Percentiles rank a stretch among this genome's conserved stretches.
Evolutionary conservation across 2,888 invertebrate species (phyloP).

Genomic region (Cephus nigrinus): DNA sequence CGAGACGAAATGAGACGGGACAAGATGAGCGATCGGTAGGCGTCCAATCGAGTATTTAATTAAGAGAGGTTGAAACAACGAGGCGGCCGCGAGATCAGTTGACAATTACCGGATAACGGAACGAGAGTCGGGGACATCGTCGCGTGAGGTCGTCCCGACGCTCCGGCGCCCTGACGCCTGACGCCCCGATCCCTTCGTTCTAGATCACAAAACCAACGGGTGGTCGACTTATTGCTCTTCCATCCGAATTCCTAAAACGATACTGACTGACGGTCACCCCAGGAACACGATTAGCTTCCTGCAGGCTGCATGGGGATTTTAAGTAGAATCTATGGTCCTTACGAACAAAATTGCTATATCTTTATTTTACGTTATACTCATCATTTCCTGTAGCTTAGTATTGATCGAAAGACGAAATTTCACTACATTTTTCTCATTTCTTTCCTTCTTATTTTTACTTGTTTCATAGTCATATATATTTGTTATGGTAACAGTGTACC

Average conservation of each 20-base stretch:
- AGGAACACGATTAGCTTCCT: background rate
- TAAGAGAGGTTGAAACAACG: constrained; percentile 33
- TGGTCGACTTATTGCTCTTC: constrained; percentile 49
- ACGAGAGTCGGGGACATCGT: constrained; percentile 18
- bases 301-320: background rate
- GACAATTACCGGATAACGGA: constrained; percentile 35
- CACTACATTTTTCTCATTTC: background rate
- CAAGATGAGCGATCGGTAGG: constrained; percentile 33
- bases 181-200: background rate
- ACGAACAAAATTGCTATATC: background rate
- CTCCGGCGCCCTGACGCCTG: background rate
- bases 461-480: background rate
- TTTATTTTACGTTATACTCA: background rate
- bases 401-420: background rate
- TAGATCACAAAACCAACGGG: constrained; percentile 31
- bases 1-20: constrained; percentile 14
- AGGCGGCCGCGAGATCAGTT: constrained; percentile 31
- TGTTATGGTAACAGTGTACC: background rate
- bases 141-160: constrained; percentile 4
- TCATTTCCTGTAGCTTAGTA: background rate
- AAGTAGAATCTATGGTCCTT: background rate
- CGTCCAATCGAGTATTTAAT: constrained; percentile 41
- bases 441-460: background rate
- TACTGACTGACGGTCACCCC: constrained; percentile 1
- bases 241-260: constrained; percentile 12